A percentile compares a stretch with the other conserved stretches of the same genome.
Conservation (phyloP, 2,113 vertebrate genomes). For the Shinisaurus crocodilurus region DNA sequence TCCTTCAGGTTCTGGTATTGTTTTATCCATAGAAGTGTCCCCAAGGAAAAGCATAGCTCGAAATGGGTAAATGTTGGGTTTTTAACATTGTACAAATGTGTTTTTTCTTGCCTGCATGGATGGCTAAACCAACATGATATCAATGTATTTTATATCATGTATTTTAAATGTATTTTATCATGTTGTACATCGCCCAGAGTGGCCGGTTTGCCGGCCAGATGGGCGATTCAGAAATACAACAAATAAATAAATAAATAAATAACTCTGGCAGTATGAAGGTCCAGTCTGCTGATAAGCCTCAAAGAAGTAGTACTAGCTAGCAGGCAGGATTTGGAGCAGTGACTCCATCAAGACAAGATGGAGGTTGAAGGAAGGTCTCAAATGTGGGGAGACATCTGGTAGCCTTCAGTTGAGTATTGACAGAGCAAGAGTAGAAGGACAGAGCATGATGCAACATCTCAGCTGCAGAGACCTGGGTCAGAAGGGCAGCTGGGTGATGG, state of each 20-base stretch:
- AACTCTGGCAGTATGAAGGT: too few relatives aligned
- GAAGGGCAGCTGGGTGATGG: neutral
- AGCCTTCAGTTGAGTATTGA: neutral
- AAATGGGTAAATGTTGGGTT: neutral
- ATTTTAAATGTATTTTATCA: too few relatives aligned
- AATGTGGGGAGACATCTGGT: neutral
- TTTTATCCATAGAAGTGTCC: neutral
- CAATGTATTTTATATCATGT: too few relatives aligned
- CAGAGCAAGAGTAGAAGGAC: neutral
- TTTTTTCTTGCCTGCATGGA: neutral
- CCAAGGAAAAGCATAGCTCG: neutral
- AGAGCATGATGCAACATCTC: neutral
- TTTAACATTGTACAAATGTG: neutral
- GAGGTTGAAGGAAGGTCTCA: neutral
- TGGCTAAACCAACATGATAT: neutral
- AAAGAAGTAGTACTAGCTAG: neutral
- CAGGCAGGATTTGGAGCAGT: neutral
- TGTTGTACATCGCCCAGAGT: too few relatives aligned
- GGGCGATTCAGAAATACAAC: too few relatives aligned
- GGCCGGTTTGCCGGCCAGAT: too few relatives aligned
- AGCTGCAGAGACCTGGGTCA: neutral
- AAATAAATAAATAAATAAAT: too few relatives aligned
- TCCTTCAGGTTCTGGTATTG: neutral
- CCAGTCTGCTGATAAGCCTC: neutral
- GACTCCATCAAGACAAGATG: neutral